These are phyloP conservation scores for Halyomorpha halys DNA, from an alignment of 1,140 invertebrate species.

Conservation along the genomic window DNA sequence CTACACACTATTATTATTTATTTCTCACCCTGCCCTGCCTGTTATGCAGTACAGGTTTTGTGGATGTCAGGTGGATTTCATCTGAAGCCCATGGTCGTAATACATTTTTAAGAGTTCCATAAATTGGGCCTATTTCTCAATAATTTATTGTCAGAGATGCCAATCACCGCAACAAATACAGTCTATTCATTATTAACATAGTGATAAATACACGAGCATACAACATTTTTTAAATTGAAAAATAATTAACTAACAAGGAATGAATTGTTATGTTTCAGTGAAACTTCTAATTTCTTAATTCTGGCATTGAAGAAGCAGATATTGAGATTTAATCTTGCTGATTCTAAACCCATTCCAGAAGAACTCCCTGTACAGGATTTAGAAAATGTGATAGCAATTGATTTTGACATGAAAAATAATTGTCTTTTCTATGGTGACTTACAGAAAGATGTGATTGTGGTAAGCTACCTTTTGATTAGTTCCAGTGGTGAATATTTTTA, in stretches of 20 bases:
- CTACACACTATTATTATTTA: too few relatives aligned
- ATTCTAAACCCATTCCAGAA: constrained; percentile 43
- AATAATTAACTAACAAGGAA: background rate
- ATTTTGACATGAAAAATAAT: constrained; percentile 75
- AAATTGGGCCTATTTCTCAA: too few relatives aligned
- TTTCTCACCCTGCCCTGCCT: too few relatives aligned
- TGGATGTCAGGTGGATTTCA: too few relatives aligned
- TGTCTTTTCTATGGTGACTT: constrained; percentile 86
- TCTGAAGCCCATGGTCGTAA: too few relatives aligned
- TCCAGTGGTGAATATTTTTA: background rate
- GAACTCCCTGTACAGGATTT: constrained; percentile 56
- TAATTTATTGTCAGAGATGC: too few relatives aligned
- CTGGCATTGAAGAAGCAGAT: constrained; percentile 66
- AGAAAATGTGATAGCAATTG: constrained; percentile 75
- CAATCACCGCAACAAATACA: too few relatives aligned
- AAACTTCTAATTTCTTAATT: constrained; percentile 63
- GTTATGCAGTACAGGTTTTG: too few relatives aligned
- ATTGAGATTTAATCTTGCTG: constrained; percentile 53
- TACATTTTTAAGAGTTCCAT: too few relatives aligned
- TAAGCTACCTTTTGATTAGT: constrained; percentile 30
- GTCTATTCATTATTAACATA: constrained; percentile 9
- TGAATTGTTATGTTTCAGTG: constrained; percentile 33
- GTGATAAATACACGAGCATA: constrained; percentile 12
- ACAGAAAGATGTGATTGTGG: constrained; percentile 61
- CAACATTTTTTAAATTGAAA: constrained; percentile 19